Base-by-base conservation (phyloP, 2,888 invertebrate genomes). In the Malachius bipustulatus region DNA sequence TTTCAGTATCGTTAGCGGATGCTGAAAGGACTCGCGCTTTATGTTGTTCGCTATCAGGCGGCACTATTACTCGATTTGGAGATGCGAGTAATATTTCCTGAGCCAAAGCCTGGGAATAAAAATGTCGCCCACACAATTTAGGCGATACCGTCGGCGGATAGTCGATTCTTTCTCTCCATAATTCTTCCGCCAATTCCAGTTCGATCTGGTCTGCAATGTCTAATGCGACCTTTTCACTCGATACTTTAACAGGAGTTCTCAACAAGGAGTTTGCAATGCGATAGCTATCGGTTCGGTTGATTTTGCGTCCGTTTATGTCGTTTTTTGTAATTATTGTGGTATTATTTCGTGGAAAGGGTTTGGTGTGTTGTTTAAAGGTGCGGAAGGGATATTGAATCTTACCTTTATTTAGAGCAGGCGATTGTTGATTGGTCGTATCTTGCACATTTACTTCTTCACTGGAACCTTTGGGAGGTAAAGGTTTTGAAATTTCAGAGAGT, bases 251-350 rank as follows among this genome's bases (percentile, higher is more conserved):
- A 33, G 79, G 75, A 24, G 73, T 73, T 62, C 76, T 69, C 43
- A 75, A 69, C 14, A 76, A 75, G 46, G 74, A 75, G 62, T 85
- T 85, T 10, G 87, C 87, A 60, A 82, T 70, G 45, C 83, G 75
- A 57, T 87, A 87, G 62, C 85, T 87, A 59, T 87, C 82, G 57
- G 82, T 83, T 40, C 87, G 77, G 61, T 82, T 82, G 30, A 85
- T 67, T 63, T 73, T 75, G 26, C 46, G 45, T 16, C 42, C 39
- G 45, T 51, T 60, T 38, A 15, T 26, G 24, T 56, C 63, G 34
- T 50, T 48, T n/a, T n/a, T n/a, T n/a, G n/a, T n/a, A n/a, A n/a
- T n/a, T n/a, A n/a, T n/a, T 34, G 59, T 57, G 48, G 68, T 69
- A 58, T 66, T 66, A 62, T 59, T 64, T 49, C 63, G 63, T 58